Evolutionary conservation across 1,140 invertebrate species (phyloP).

Genomic region (Tetragonula clypearis): DNA sequence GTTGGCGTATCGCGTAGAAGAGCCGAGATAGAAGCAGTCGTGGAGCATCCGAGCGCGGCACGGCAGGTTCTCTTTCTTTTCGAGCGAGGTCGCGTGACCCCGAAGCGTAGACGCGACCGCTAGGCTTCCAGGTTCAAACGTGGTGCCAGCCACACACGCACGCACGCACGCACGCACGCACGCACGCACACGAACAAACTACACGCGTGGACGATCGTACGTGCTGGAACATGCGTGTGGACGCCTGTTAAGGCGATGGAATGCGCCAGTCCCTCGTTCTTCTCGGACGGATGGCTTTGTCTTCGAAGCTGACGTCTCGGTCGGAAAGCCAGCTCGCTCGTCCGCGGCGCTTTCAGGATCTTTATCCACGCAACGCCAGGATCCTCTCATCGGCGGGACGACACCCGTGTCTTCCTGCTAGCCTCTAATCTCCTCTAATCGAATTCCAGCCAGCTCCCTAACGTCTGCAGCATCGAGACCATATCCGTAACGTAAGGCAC

Average conservation of each 20-base stretch:
- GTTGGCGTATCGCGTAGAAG: conserved; percentile 4
- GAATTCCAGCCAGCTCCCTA: conserved; percentile 42
- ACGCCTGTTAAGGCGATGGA: conserved; percentile 77
- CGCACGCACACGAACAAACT: not conserved
- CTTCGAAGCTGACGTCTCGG: conserved; percentile 75
- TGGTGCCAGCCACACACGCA: not conserved
- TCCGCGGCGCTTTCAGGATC: conserved; percentile 1
- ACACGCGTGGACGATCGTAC: not conserved
- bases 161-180: not conserved
- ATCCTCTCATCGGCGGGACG: conserved; percentile 30
- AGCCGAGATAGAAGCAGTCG: conserved; percentile 32
- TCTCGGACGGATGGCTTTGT: conserved; percentile 75
- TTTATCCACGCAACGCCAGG: conserved; percentile 17
- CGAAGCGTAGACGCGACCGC: conserved; percentile 67
- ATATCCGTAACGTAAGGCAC: too few relatives aligned
- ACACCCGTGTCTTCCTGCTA: not conserved
- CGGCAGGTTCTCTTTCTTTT: conserved; percentile 62
- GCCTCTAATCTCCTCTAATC: conserved; percentile 57
- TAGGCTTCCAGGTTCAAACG: conserved; percentile 62
- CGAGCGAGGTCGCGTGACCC: conserved; percentile 71
- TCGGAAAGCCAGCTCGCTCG: conserved; percentile 56
- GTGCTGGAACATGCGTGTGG: conserved; percentile 51
- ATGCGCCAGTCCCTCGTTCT: conserved; percentile 68
- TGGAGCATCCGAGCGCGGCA: conserved; percentile 12
- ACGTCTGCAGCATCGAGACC: conserved; percentile 8